Conservation (phyloP, 2,888 invertebrate genomes). For the Nysson spinosus region DNA sequence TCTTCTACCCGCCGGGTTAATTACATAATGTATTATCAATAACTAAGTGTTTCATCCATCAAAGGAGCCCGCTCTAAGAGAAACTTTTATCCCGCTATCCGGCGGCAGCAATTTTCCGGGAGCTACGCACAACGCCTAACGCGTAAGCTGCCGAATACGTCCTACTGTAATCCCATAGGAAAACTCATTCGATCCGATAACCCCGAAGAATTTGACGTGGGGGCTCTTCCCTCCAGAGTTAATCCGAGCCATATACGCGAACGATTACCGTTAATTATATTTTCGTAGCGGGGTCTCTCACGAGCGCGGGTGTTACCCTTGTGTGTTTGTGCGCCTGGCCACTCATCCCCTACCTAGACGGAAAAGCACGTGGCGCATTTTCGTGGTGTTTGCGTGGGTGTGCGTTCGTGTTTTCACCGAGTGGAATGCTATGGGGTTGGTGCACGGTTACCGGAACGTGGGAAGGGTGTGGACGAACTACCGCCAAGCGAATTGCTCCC, state of each 20-base stretch:
- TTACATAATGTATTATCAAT: constrained; percentile 1
- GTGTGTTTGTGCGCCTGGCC: constrained; percentile 26
- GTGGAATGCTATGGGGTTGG: constrained; percentile 29
- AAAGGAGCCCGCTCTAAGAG: neutral
- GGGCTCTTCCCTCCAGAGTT: constrained; percentile 56
- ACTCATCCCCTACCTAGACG: constrained; percentile 30
- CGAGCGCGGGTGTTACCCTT: constrained; percentile 36
- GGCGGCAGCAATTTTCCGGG: constrained; percentile 40
- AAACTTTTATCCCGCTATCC: constrained; percentile 1
- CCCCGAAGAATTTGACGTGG: constrained; percentile 69
- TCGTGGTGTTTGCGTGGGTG: constrained; percentile 30
- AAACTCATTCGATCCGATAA: constrained; percentile 64
- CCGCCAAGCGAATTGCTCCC: constrained; percentile 39
- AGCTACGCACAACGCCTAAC: constrained; percentile 16
- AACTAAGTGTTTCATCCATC: neutral
- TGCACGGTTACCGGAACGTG: constrained; percentile 35
- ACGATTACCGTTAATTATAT: constrained; percentile 77
- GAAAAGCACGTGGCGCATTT: constrained; percentile 54
- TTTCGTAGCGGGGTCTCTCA: constrained; percentile 65
- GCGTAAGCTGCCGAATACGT: constrained; percentile 9
- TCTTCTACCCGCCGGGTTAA: neutral
- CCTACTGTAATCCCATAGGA: constrained; percentile 57
- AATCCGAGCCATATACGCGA: constrained; percentile 76
- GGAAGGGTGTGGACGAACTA: constrained; percentile 57
- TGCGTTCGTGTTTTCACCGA: constrained; percentile 42